phyloP scores from a whole-genome alignment of 2,888 invertebrate species.

The Drosophila pseudotakahashii region DNA sequence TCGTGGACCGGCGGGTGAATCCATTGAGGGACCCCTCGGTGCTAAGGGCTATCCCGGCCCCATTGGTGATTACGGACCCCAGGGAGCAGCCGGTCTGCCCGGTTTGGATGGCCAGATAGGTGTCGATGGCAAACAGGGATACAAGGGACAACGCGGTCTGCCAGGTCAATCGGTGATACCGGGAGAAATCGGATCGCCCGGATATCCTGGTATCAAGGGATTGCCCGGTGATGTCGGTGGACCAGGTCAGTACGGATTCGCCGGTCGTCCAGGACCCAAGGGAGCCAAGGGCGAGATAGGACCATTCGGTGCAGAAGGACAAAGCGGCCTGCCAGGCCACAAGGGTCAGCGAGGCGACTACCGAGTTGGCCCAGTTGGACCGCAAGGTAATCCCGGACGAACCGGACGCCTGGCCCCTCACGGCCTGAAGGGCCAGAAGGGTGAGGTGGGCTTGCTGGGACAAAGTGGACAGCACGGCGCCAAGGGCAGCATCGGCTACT shows the following conservation, averaged over 20 bases:
- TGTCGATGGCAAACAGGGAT: conserved; percentile 79
- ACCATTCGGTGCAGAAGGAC: conserved; percentile 86
- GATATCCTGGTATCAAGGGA: conserved; percentile 84
- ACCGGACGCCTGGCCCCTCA: conserved; percentile 83
- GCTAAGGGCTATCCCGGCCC: conserved; percentile 88
- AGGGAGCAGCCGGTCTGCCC: conserved; percentile 86
- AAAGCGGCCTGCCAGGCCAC: conserved; percentile 86
- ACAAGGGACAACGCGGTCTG: conserved; percentile 85
- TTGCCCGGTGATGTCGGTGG: conserved; percentile 85
- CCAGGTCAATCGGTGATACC: conserved; percentile 80
- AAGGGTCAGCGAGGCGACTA: conserved; percentile 84
- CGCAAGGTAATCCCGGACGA: conserved; percentile 81
- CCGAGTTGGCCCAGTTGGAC: conserved; percentile 81
- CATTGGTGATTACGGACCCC: conserved; percentile 87
- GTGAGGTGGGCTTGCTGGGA: conserved; percentile 84
- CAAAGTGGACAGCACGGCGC: conserved; percentile 83
- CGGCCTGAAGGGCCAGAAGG: conserved; percentile 84
- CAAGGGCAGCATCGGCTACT: conserved; percentile 84
- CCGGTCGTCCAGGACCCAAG: conserved; percentile 85
- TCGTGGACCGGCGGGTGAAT: conserved; percentile 85
- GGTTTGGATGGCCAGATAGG: conserved; percentile 85
- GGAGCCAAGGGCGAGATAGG: conserved; percentile 87
- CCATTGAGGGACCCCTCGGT: conserved; percentile 86
- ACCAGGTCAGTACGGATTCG: conserved; percentile 85
- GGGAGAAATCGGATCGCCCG: conserved; percentile 84